phyloP scores from a whole-genome alignment of 1,140 invertebrate species.

The Drosophila auraria region DNA sequence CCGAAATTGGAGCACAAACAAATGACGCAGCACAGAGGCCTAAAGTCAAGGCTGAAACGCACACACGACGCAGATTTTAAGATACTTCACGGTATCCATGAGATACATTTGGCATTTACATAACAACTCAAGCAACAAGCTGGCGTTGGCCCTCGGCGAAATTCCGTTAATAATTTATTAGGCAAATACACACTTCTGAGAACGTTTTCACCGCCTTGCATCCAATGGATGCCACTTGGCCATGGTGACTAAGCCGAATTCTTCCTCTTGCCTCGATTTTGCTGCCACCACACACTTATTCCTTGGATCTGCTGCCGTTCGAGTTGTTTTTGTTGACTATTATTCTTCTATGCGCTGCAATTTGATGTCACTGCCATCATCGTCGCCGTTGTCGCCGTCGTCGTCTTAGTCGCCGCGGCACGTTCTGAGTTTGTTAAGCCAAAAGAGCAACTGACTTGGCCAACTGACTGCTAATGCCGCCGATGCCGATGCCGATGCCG shows the following conservation, averaged over 20 bases:
- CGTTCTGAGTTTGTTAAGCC: conserved; percentile 80
- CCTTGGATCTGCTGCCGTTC: conserved; percentile 3
- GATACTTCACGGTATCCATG: conserved; percentile 68
- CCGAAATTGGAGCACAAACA: conserved; percentile 63
- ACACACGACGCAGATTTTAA: conserved; percentile 44
- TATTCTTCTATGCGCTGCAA: conserved; percentile 70
- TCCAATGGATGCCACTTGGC: conserved; percentile 44
- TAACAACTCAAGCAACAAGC: conserved; percentile 70
- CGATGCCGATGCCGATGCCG: conserved; percentile 33
- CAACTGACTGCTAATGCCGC: conserved; percentile 69
- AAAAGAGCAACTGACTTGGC: conserved; percentile 81
- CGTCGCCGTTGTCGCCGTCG: too few species aligned
- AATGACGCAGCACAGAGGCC: conserved; percentile 69
- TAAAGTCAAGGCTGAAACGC: conserved; percentile 66
- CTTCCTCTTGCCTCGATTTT: conserved; percentile 30
- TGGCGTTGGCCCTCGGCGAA: conserved; percentile 27
- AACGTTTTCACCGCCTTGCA: conserved; percentile 42
- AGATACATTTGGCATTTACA: conserved; percentile 77
- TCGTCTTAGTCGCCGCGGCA: conserved; percentile 47
- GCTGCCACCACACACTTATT: conserved; percentile 22
- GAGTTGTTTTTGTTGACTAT: conserved; percentile 41
- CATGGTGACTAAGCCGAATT: conserved; percentile 66
- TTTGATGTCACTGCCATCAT: conserved; percentile 65
- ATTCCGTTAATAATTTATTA: conserved; percentile 48
- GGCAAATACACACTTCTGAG: conserved; percentile 33